Evolutionary conservation across 1,140 invertebrate genomes (phyloP).

Genomic region (Onthophagus taurus): DNA sequence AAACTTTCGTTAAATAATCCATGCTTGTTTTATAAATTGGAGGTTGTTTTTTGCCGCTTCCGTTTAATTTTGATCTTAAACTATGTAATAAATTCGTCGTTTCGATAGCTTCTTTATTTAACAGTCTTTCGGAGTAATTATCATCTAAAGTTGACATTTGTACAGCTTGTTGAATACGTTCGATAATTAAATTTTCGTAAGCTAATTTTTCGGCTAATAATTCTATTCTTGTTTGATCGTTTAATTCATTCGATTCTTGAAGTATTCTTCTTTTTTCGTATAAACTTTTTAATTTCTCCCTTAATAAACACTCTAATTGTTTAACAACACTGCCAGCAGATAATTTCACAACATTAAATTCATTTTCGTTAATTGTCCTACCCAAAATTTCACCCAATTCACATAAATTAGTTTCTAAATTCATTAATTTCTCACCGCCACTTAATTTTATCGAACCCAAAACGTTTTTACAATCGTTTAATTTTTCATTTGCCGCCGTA

Average conservation of each 20-base stretch:
- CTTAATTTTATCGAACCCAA: constrained; percentile 23
- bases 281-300: constrained; percentile 54
- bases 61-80: constrained; percentile 54
- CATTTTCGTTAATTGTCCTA: constrained; percentile 35
- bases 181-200: constrained; percentile 60
- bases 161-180: constrained; percentile 34
- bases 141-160: constrained; percentile 40
- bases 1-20: constrained; percentile 54
- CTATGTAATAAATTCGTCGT: constrained; percentile 62
- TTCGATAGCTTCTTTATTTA: constrained; percentile 55
- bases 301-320: constrained; percentile 53
- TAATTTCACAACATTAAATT: constrained; percentile 41
- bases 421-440: constrained; percentile 32
- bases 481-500: constrained; percentile 27
- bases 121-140: constrained; percentile 44
- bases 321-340: constrained; percentile 51
- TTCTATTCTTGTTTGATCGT: constrained; percentile 53
- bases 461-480: constrained; percentile 28
- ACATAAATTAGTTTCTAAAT: constrained; percentile 48
- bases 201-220: constrained; percentile 66
- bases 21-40: constrained; percentile 38
- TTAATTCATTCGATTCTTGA: constrained; percentile 51
- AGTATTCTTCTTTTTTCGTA: constrained; percentile 51
- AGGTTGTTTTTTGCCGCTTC: constrained; percentile 42
- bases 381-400: constrained; percentile 48